Conservation (phyloP, 1,140 invertebrate genomes). For the Bombus huntii region DNA sequence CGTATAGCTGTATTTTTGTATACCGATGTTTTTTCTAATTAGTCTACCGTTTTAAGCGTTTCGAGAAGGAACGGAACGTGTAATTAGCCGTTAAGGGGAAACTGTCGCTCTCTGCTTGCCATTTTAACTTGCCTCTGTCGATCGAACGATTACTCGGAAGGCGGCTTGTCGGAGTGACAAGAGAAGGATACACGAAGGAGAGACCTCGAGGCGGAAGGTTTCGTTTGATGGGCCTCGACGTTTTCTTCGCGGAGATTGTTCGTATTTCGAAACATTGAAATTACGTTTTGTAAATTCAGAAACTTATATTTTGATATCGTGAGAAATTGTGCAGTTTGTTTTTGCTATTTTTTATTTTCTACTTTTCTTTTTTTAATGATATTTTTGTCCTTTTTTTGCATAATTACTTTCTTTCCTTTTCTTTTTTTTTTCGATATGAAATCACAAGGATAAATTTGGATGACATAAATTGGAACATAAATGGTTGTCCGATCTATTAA, state of each 20-base stretch:
- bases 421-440: not conserved
- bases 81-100: constrained; percentile 72
- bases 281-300: not conserved
- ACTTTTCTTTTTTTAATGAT: not conserved
- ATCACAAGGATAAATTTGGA: not conserved
- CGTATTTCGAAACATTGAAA: not conserved
- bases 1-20: constrained; percentile 81
- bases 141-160: constrained; percentile 62
- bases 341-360: not conserved
- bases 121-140: constrained; percentile 71
- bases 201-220: constrained; percentile 45
- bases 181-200: constrained; percentile 30
- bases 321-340: not conserved
- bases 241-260: not conserved
- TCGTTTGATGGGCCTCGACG: not conserved
- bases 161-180: constrained; percentile 36
- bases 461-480: not conserved
- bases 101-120: constrained; percentile 72
- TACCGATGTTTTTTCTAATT: constrained; percentile 80
- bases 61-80: constrained; percentile 71
- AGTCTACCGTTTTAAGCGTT: constrained; percentile 72
- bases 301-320: not conserved
- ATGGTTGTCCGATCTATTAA: not conserved
- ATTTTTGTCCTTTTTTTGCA: not conserved
- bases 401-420: not conserved